phyloP scores from a whole-genome alignment of 2,113 vertebrate species.

The Esox niger region DNA sequence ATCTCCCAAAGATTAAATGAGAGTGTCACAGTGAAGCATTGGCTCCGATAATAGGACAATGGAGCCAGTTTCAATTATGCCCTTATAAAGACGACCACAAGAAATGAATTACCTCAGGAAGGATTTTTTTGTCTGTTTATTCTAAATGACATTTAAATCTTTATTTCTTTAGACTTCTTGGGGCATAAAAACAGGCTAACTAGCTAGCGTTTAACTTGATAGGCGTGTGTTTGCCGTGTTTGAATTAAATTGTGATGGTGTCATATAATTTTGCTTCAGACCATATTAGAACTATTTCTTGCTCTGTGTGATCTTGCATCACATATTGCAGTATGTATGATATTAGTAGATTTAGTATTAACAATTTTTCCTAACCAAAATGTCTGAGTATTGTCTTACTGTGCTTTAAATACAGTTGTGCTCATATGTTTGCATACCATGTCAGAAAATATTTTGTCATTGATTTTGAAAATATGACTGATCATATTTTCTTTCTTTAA shows the following conservation, averaged over 20 bases:
- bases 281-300: background rate
- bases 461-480: no score
- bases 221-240: slow-evolving; percentile 19
- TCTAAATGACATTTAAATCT: slow-evolving; percentile 63
- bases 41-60: slow-evolving; percentile 63
- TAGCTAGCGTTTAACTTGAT: slow-evolving; percentile 20
- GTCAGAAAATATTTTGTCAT: no score
- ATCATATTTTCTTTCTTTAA: no score
- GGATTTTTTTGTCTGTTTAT: slow-evolving; percentile 55
- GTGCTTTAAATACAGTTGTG: no score
- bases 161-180: slow-evolving; percentile 47
- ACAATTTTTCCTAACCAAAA: no score
- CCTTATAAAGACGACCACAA: slow-evolving; percentile 40
- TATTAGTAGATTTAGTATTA: background rate
- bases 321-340: background rate
- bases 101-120: slow-evolving; percentile 43
- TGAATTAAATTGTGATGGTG: slow-evolving; percentile 26
- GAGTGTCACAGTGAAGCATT: slow-evolving; percentile 60
- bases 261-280: slow-evolving; percentile 3
- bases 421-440: no score
- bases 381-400: no score
- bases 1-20: slow-evolving; percentile 57
- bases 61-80: slow-evolving; percentile 61
- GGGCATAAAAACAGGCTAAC: slow-evolving; percentile 40
- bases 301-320: background rate